Conservation (phyloP, 2,113 vertebrate genomes). For the Perccottus glenii region DNA sequence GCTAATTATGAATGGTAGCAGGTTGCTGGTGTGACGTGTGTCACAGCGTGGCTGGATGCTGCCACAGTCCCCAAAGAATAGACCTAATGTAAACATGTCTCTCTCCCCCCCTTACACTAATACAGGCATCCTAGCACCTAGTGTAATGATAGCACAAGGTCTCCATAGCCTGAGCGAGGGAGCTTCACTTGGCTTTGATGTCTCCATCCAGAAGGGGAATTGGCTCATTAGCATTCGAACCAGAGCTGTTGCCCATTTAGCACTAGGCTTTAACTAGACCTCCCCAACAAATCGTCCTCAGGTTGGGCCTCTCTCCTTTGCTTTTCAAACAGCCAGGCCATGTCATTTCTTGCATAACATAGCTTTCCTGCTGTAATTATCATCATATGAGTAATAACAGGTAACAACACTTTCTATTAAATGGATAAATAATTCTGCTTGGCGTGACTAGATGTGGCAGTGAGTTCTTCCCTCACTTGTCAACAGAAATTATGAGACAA, state of each 20-base stretch:
- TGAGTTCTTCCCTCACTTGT: neutral
- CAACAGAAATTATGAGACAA: too few species aligned
- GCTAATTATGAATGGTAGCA: conserved; percentile 69
- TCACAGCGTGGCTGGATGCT: conserved; percentile 59
- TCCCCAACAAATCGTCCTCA: conserved; percentile 71
- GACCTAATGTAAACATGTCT: conserved; percentile 69
- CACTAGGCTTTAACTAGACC: conserved; percentile 67
- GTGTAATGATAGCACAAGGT: conserved; percentile 52
- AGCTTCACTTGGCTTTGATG: conserved; percentile 69
- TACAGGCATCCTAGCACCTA: conserved; percentile 23
- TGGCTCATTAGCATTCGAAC: conserved; percentile 73
- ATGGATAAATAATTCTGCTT: conserved; percentile 39
- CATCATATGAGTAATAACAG: conserved; percentile 38
- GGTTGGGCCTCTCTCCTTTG: conserved; percentile 33
- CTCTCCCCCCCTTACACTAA: conserved; percentile 14
- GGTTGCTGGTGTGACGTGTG: conserved; percentile 68
- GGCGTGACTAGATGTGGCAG: conserved; percentile 12
- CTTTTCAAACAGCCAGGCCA: conserved; percentile 46
- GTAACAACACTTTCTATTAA: conserved; percentile 38
- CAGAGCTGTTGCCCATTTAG: conserved; percentile 68
- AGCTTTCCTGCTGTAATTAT: neutral
- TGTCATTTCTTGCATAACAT: conserved; percentile 48
- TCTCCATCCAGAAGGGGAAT: conserved; percentile 68
- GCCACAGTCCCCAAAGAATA: conserved; percentile 55
- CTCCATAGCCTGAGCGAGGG: conserved; percentile 45